These are phyloP conservation scores for Trachymyrmex cornetzi DNA, from an alignment of 1,140 invertebrate genomes.

Conservation along the genomic window DNA sequence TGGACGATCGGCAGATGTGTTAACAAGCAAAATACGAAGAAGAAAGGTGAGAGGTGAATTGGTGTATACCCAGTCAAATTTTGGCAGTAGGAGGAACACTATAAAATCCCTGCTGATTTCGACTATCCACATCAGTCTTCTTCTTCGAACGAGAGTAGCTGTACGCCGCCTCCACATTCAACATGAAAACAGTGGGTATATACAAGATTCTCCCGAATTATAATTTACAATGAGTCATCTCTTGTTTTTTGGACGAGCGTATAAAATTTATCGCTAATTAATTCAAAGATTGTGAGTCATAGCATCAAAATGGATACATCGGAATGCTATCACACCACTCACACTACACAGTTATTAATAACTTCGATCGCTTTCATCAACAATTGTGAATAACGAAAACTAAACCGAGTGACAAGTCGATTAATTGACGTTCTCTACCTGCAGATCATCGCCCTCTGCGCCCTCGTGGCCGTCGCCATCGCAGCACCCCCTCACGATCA, in stretches of 20 bases:
- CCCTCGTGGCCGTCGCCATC: slow-evolving; percentile 79
- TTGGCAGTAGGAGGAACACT: slow-evolving; percentile 77
- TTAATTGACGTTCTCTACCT: neutral
- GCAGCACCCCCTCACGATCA: slow-evolving; percentile 73
- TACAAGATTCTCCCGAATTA: no score
- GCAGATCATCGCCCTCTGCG: slow-evolving; percentile 77
- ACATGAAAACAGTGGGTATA: slow-evolving; percentile 79
- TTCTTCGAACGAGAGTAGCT: slow-evolving; percentile 63
- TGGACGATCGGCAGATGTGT: neutral
- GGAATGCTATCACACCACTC: no score
- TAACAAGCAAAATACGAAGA: slow-evolving; percentile 30
- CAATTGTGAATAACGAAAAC: neutral
- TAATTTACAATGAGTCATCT: neutral
- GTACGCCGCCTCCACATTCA: slow-evolving; percentile 48
- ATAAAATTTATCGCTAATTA: neutral
- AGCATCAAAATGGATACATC: neutral
- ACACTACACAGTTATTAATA: neutral
- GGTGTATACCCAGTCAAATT: slow-evolving; percentile 57
- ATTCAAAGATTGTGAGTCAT: neutral
- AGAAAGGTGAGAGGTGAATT: slow-evolving; percentile 78
- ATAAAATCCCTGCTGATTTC: slow-evolving; percentile 73
- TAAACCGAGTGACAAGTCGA: neutral
- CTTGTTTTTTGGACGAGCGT: neutral
- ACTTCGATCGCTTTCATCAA: neutral
- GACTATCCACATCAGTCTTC: slow-evolving; percentile 70